Conservation (phyloP, 2,888 invertebrate species). For the Geophilus truncorum region DNA sequence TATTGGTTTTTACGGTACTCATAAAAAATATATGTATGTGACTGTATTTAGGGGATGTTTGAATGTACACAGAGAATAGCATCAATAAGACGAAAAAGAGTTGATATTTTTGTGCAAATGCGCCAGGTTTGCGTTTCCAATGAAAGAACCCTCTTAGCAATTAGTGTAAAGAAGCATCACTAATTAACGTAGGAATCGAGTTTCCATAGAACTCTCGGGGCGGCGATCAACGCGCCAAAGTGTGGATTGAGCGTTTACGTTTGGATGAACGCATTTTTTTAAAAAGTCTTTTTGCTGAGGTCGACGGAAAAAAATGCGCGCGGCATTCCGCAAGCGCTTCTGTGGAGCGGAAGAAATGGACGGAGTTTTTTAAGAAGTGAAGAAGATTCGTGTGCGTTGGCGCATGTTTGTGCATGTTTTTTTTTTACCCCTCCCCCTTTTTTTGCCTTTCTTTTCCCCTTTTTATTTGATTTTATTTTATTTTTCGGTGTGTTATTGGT, state of each 20-base stretch:
- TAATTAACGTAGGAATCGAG: constrained; percentile 4
- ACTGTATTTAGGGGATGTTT: background rate
- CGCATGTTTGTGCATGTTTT: background rate
- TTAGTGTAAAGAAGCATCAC: constrained; percentile 16
- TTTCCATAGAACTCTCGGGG: constrained; percentile 13
- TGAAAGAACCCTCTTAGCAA: constrained; percentile 7
- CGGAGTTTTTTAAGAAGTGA: background rate
- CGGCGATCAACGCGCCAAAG: constrained; percentile 15
- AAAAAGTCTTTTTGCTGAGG: background rate
- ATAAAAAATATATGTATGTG: background rate
- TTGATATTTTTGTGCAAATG: background rate
- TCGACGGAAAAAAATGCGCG: background rate
- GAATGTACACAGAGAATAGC: background rate
- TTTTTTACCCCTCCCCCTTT: too few relatives aligned
- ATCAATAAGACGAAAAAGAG: background rate
- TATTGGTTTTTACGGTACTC: background rate
- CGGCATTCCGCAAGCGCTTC: constrained; percentile 7
- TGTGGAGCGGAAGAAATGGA: constrained; percentile 16
- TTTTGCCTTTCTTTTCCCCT: too few relatives aligned
- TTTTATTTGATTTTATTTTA: background rate
- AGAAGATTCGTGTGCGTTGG: background rate
- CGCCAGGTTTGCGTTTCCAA: background rate
- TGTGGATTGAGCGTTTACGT: constrained; percentile 15
- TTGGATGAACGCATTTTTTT: background rate
- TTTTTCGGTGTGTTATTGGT: background rate